These are phyloP conservation scores for Cacoxenus indagator DNA, from an alignment of 2,888 invertebrate genomes.

Conservation along the genomic window DNA sequence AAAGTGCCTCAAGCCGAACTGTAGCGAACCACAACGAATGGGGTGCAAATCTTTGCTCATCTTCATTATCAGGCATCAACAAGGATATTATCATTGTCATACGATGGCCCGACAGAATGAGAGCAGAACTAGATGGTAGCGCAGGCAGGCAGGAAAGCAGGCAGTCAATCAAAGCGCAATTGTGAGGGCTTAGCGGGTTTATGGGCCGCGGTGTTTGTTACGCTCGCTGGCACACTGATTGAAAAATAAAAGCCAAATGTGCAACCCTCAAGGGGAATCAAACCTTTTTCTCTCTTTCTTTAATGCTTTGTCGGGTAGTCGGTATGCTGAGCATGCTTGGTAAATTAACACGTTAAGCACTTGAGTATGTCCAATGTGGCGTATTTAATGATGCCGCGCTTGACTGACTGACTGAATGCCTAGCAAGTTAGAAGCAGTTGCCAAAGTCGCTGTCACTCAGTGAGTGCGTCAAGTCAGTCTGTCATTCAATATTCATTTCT, in stretches of 20 bases:
- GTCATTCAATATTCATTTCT: background rate
- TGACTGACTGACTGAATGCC: slow-evolving; percentile 45
- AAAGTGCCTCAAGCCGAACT: slow-evolving; percentile 15
- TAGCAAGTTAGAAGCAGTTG: slow-evolving; percentile 51
- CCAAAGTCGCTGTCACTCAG: background rate
- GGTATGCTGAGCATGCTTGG: slow-evolving; percentile 44
- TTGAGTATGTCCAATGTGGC: slow-evolving; percentile 68
- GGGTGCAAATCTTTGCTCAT: slow-evolving; percentile 31
- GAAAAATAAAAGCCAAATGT: slow-evolving; percentile 6
- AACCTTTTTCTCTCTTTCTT: slow-evolving; percentile 21
- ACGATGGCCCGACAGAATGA: background rate
- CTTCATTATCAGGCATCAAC: slow-evolving; percentile 36
- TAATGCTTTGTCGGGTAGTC: slow-evolving; percentile 34
- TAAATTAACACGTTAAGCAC: slow-evolving; percentile 69
- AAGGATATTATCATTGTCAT: slow-evolving; percentile 17
- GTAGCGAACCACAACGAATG: background rate
- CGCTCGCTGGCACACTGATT: slow-evolving; percentile 24
- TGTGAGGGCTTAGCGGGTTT: slow-evolving; percentile 56
- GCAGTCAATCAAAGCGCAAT: slow-evolving; percentile 69
- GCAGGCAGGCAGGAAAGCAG: slow-evolving; percentile 29
- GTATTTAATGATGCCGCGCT: slow-evolving; percentile 63
- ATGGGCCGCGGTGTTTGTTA: slow-evolving; percentile 28
- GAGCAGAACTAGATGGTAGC: background rate
- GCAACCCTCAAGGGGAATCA: background rate
- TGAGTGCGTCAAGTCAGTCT: background rate